Conservation (phyloP, 2,797 vertebrate species). For the Allobates femoralis region DNA sequence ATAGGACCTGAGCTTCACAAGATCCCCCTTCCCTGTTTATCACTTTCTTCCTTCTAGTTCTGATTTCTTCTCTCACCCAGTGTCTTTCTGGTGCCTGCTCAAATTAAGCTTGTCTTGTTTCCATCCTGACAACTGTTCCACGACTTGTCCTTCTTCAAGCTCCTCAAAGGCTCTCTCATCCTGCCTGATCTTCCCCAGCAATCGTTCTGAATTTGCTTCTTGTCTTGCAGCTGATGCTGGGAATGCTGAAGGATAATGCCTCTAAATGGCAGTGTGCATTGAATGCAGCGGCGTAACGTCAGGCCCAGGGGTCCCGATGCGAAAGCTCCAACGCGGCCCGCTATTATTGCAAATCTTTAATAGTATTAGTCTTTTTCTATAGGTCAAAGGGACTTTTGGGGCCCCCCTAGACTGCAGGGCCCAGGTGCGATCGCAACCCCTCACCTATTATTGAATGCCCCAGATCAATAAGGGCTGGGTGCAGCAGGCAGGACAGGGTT, state of each 20-base stretch:
- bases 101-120: slow-evolving; percentile 62
- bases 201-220: slow-evolving; percentile 60
- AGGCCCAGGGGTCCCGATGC: too few species aligned
- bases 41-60: slow-evolving; percentile 54
- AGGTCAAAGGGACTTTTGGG: too few species aligned
- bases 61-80: slow-evolving; percentile 56
- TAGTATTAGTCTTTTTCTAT: too few species aligned
- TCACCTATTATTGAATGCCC: too few species aligned
- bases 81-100: slow-evolving; percentile 61
- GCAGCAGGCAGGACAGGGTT: neutral
- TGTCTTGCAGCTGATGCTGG: slow-evolving; percentile 51
- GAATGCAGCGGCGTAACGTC: too few species aligned
- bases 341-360: too few species aligned
- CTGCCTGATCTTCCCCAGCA: slow-evolving; percentile 56
- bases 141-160: slow-evolving; percentile 56
- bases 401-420: too few species aligned
- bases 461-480: neutral
- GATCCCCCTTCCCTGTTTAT: slow-evolving; percentile 62
- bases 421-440: too few species aligned
- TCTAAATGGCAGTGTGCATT: slow-evolving; percentile 48
- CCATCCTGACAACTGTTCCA: slow-evolving; percentile 58
- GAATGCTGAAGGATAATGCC: slow-evolving; percentile 47
- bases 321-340: too few species aligned
- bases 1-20: slow-evolving; percentile 53
- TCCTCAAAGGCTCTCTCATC: slow-evolving; percentile 58